Evolutionary conservation across 2,113 vertebrate genomes (phyloP).

Genomic region (Rhinoderma darwinii): DNA sequence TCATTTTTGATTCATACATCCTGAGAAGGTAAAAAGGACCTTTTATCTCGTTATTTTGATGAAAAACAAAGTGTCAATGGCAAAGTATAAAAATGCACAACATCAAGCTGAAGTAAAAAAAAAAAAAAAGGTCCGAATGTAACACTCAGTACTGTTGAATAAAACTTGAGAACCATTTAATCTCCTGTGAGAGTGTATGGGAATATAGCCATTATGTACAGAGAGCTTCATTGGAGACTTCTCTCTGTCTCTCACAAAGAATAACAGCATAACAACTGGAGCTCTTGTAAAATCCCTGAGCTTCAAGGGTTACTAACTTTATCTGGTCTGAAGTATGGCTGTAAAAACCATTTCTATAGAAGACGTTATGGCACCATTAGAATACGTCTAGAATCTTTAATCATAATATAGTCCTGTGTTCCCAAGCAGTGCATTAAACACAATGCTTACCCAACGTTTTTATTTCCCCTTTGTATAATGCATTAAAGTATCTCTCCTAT

Average conservation of each 20-base stretch:
- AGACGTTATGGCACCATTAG: neutral
- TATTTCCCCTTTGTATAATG: neutral
- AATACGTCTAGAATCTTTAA: neutral
- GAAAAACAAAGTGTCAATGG: neutral
- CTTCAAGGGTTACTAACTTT: neutral
- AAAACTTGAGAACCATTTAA: neutral
- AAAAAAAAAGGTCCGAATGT: neutral
- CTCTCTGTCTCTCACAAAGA: neutral
- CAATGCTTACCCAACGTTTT: neutral
- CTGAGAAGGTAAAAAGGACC: conserved; percentile 68
- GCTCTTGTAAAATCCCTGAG: neutral
- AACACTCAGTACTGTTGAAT: neutral
- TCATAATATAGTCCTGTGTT: neutral
- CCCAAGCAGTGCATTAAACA: neutral
- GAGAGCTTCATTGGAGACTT: neutral
- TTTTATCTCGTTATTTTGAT: conserved; percentile 4
- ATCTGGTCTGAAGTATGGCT: neutral
- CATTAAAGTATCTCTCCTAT: neutral
- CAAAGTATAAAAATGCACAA: neutral
- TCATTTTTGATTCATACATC: conserved; percentile 89
- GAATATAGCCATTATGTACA: neutral
- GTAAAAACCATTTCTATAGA: neutral
- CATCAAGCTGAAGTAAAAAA: neutral
- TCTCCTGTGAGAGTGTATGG: neutral
- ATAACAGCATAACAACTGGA: neutral